phyloP scores from a whole-genome alignment of 1,140 invertebrate species.

The Aricia agestis region DNA sequence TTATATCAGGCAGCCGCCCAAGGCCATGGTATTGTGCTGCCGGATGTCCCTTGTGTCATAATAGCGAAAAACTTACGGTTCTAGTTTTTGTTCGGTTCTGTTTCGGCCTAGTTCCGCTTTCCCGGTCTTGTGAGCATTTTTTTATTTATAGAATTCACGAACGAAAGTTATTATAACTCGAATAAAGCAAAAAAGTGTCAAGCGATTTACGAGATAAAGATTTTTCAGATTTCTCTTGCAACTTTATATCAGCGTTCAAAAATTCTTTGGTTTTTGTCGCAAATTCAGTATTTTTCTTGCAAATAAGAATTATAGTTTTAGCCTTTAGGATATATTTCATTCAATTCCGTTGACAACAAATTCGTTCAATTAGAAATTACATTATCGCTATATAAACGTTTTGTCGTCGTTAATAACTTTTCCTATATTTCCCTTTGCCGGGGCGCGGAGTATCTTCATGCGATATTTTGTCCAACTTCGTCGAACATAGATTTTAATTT shows the following conservation, averaged over 20 bases:
- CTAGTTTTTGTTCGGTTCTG: conserved; percentile 4
- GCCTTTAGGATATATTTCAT: too few relatives aligned
- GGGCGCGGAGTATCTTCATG: too few relatives aligned
- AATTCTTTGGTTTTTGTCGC: neutral
- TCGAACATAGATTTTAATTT: too few relatives aligned
- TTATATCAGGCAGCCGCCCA: neutral
- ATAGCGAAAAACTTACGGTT: conserved; percentile 16
- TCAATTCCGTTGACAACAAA: too few relatives aligned
- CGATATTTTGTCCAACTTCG: too few relatives aligned
- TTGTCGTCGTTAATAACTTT: too few relatives aligned
- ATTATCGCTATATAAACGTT: too few relatives aligned
- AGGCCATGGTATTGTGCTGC: neutral
- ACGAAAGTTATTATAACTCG: conserved; percentile 7
- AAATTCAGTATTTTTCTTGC: too few relatives aligned
- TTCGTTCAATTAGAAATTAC: too few relatives aligned
- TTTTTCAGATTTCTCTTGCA: neutral
- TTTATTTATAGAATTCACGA: conserved; percentile 1
- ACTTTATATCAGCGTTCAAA: too few relatives aligned
- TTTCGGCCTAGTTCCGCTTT: conserved; percentile 48
- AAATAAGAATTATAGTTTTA: too few relatives aligned
- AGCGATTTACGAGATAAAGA: neutral
- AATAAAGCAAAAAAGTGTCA: neutral
- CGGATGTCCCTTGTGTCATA: conserved; percentile 15
- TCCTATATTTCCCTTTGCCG: too few relatives aligned
- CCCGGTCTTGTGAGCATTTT: conserved; percentile 36